A percentile compares a stretch with the other conserved stretches of the same genome.
phyloP scores from a whole-genome alignment of 1,140 invertebrate genomes.

The Plutomurus gul region DNA sequence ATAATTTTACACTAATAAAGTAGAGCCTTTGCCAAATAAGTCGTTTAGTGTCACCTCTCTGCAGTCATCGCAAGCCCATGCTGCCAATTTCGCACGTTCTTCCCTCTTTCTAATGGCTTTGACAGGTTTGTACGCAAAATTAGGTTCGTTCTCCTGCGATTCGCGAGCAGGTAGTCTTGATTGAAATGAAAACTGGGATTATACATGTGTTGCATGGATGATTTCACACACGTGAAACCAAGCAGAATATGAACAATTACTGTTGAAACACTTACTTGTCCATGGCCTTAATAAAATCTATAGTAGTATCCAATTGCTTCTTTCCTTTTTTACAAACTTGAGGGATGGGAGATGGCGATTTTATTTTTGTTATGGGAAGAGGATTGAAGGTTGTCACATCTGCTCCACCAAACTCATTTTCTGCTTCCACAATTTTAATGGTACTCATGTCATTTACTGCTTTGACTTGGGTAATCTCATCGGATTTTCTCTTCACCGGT shows the following conservation, averaged over 20 bases:
- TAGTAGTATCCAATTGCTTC: not conserved
- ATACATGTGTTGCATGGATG: not conserved
- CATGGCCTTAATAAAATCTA: not conserved
- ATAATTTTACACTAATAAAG: not conserved
- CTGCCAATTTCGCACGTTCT: conserved; percentile 57
- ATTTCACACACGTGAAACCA: not conserved
- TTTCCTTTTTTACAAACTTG: not conserved
- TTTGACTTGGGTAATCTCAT: not conserved
- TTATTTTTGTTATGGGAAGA: not conserved
- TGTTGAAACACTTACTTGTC: not conserved
- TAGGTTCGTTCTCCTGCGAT: not conserved
- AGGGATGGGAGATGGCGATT: not conserved
- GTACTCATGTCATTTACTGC: not conserved
- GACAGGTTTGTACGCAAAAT: conserved; percentile 55
- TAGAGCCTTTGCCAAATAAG: not conserved
- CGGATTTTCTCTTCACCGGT: not conserved
- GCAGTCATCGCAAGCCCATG: conserved; percentile 59
- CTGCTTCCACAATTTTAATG: not conserved
- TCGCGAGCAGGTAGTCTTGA: not conserved
- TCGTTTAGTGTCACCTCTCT: conserved; percentile 55
- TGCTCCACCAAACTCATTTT: not conserved
- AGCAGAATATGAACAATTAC: no score
- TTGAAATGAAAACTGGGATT: not conserved
- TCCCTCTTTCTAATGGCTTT: conserved; percentile 56
- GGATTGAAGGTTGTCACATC: not conserved